phyloP scores from a whole-genome alignment of 2,113 vertebrate genomes.

The Sporophila hypoxantha region DNA sequence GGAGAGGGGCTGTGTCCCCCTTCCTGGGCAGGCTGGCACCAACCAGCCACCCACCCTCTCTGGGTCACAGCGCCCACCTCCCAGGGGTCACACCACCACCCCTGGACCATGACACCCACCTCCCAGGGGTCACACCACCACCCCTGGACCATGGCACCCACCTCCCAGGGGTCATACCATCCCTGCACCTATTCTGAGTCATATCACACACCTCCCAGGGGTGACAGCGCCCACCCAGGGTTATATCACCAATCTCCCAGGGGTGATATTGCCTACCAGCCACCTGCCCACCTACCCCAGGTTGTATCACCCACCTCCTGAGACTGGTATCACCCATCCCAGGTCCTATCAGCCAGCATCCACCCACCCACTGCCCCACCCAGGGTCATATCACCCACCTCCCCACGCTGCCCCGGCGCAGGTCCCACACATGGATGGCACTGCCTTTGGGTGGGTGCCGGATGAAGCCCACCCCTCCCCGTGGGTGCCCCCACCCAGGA shows the following conservation, averaged over 20 bases:
- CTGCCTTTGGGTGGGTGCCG: background rate
- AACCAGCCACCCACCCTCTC: background rate
- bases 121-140: background rate
- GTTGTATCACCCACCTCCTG: background rate
- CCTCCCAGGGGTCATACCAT: background rate
- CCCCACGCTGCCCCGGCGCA: fast-evolving
- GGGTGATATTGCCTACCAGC: background rate
- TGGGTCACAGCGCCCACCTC: background rate
- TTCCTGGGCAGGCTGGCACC: background rate
- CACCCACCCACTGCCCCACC: background rate
- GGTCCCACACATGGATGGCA: background rate
- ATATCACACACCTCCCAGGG: no score
- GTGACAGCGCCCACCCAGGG: background rate
- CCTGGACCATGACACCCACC: background rate
- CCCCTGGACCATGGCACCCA: background rate
- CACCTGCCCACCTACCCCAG: background rate
- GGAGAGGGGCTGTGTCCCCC: fast-evolving
- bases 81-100: background rate
- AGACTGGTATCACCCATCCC: background rate
- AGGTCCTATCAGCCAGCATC: background rate
- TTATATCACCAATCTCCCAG: background rate
- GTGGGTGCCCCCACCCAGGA: background rate
- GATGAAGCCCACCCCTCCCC: background rate
- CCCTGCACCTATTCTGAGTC: background rate
- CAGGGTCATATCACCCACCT: background rate